These are phyloP conservation scores for Tapirus terrestris DNA, from an alignment of 2,113 vertebrate genomes.

Conservation along the genomic window DNA sequence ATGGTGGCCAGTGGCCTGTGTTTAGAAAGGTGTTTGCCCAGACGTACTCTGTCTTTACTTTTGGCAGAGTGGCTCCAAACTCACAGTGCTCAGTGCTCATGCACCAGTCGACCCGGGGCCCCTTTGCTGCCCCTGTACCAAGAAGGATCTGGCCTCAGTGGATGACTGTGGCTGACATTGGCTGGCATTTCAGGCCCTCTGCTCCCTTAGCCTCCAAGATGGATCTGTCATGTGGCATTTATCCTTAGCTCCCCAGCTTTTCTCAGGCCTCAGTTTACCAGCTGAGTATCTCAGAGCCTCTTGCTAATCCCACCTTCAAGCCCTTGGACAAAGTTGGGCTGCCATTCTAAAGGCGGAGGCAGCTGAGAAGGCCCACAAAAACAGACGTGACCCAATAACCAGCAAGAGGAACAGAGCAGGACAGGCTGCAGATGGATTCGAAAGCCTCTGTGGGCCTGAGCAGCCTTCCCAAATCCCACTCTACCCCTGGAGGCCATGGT, in stretches of 20 bases:
- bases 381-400: not conserved
- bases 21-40: not conserved
- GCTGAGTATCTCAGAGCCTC: not conserved
- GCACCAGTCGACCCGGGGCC: not conserved
- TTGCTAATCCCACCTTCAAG: not conserved
- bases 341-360: not conserved
- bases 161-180: not conserved
- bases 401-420: not conserved
- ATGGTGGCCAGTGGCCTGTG: not conserved
- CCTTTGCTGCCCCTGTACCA: not conserved
- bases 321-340: not conserved
- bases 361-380: not conserved
- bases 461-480: not conserved
- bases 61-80: not conserved
- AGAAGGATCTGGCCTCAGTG: not conserved
- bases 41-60: not conserved
- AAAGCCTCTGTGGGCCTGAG: not conserved
- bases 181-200: conserved; percentile 15
- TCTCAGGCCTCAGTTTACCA: not conserved
- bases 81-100: not conserved
- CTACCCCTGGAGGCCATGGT: not conserved
- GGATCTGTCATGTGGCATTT: not conserved
- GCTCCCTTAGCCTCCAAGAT: not conserved
- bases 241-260: not conserved
- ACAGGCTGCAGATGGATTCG: not conserved